Percentiles rank a stretch among this genome's conserved stretches.
Conservation (phyloP, 2,888 invertebrate genomes). For the Apomyelois bistriatella region DNA sequence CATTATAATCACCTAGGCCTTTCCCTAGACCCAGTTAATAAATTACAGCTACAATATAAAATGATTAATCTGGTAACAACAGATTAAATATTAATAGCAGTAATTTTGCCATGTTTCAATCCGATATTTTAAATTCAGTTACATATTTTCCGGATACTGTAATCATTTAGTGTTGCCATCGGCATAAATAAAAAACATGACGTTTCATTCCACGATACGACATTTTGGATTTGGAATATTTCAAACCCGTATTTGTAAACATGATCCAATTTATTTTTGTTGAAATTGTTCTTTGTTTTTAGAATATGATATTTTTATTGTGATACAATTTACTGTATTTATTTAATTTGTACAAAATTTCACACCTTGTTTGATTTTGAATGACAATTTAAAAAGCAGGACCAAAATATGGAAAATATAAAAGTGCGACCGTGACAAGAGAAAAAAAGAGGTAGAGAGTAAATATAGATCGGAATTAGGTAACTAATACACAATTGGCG, state of each 20-base stretch:
- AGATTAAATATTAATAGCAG: conserved; percentile 12
- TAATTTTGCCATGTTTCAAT: conserved; percentile 9
- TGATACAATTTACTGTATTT: not conserved
- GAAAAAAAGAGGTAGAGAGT: too few relatives aligned
- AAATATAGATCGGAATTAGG: too few relatives aligned
- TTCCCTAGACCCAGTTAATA: not conserved
- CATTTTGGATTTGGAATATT: conserved; percentile 1
- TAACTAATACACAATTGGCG: too few relatives aligned
- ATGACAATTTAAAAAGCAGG: too few relatives aligned
- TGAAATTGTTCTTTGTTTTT: not conserved
- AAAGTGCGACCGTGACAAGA: too few relatives aligned
- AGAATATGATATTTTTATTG: not conserved
- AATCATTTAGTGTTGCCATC: conserved; percentile 8
- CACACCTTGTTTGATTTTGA: too few relatives aligned
- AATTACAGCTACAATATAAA: conserved; percentile 5
- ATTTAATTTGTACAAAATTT: too few relatives aligned
- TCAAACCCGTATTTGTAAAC: not conserved
- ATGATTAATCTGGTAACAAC: conserved; percentile 4
- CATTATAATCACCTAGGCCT: not conserved
- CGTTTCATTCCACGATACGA: not conserved
- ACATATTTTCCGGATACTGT: not conserved
- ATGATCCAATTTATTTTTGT: not conserved
- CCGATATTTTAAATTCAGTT: conserved; percentile 9
- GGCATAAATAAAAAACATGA: not conserved
- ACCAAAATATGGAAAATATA: too few relatives aligned